phyloP scores from a whole-genome alignment of 2,888 invertebrate species.

The Athrips mouffetella region DNA sequence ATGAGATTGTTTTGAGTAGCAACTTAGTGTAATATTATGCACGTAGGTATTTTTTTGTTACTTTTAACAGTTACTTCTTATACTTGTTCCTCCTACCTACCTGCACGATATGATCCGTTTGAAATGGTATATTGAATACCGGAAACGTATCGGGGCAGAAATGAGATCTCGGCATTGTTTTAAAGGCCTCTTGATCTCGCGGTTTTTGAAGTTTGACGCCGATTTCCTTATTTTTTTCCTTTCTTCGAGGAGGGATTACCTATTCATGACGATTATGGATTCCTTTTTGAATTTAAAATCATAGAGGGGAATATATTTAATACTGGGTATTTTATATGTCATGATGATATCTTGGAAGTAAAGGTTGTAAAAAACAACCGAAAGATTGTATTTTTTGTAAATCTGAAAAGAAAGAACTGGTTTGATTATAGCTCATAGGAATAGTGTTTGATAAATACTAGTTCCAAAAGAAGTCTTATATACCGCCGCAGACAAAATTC shows the following conservation, averaged over 20 bases:
- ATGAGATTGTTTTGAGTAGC: too few relatives aligned
- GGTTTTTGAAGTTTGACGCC: slow-evolving; percentile 51
- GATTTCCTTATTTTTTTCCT: slow-evolving; percentile 46
- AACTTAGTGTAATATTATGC: too few relatives aligned
- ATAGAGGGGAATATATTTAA: background rate
- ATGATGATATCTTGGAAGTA: too few relatives aligned
- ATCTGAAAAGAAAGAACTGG: too few relatives aligned
- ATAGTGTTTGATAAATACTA: too few relatives aligned
- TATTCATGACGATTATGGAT: slow-evolving; percentile 15
- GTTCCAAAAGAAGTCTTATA: too few relatives aligned
- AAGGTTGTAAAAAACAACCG: too few relatives aligned
- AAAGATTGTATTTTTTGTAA: too few relatives aligned
- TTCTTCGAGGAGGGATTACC: slow-evolving; percentile 23
- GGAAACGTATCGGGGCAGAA: slow-evolving; percentile 64
- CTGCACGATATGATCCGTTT: slow-evolving; percentile 55
- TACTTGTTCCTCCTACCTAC: background rate
- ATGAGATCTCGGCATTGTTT: slow-evolving; percentile 65
- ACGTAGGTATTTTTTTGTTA: background rate
- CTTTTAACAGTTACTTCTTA: background rate
- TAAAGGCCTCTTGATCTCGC: slow-evolving; percentile 48
- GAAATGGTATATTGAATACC: slow-evolving; percentile 68
- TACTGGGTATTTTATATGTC: too few relatives aligned
- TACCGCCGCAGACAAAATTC: too few relatives aligned
- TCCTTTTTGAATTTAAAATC: slow-evolving; percentile 1
- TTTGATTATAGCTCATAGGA: too few relatives aligned